These are phyloP conservation scores for Anhinga rufa DNA, from an alignment of 2,113 vertebrate genomes.

Conservation along the genomic window DNA sequence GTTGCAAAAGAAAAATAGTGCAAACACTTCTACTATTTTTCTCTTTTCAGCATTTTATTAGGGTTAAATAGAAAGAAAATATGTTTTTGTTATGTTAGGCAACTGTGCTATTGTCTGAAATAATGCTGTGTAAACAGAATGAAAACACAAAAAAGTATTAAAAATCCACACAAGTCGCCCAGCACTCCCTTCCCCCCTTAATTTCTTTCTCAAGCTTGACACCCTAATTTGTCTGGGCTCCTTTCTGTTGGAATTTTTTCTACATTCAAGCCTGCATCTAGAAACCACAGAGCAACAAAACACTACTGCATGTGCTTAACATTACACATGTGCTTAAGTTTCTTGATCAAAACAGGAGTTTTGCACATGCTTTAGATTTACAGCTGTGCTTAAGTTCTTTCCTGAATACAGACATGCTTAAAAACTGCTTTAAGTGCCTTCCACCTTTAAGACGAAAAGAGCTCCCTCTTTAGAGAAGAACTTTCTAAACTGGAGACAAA, in stretches of 20 bases:
- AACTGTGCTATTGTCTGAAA: background rate
- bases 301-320: background rate
- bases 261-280: background rate
- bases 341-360: background rate
- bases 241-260: background rate
- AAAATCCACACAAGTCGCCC: background rate
- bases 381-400: background rate
- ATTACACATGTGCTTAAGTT: background rate
- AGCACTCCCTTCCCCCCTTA: background rate
- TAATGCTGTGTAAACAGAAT: background rate
- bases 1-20: slow-evolving; percentile 10
- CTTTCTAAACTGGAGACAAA: background rate
- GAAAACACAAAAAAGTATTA: background rate
- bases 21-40: background rate
- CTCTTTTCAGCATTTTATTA: background rate
- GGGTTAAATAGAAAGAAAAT: background rate
- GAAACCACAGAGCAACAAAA: background rate
- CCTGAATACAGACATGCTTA: background rate
- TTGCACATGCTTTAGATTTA: background rate
- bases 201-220: background rate
- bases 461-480: background rate
- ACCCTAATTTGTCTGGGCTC: background rate
- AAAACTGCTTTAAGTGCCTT: background rate
- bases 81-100: background rate
- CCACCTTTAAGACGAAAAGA: background rate